Evolutionary conservation across 1,140 invertebrate genomes (phyloP).

Genomic region (Brachionus calyciflorus): DNA sequence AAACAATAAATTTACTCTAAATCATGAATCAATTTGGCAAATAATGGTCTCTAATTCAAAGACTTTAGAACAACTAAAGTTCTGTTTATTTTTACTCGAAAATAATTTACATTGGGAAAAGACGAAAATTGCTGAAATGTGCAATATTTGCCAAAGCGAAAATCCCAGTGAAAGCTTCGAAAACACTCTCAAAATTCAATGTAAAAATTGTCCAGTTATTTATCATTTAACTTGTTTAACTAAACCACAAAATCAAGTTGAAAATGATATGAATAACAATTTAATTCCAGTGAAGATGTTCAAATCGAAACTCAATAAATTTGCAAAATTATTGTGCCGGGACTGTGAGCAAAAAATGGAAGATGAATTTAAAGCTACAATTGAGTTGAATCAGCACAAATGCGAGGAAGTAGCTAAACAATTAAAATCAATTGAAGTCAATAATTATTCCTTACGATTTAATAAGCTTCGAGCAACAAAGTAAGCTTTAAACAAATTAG

Average conservation of each 20-base stretch:
- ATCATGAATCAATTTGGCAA: neutral
- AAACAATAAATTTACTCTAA: neutral
- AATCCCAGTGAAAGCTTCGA: too few relatives aligned
- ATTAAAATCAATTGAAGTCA: slow-evolving; percentile 6
- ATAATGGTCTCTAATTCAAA: neutral
- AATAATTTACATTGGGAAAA: slow-evolving; percentile 1
- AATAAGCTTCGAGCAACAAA: neutral
- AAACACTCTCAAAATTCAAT: neutral
- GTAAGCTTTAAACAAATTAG: neutral
- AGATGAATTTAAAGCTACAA: neutral
- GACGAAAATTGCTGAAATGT: neutral
- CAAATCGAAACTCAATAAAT: neutral
- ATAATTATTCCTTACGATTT: neutral
- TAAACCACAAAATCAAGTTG: neutral
- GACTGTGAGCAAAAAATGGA: neutral
- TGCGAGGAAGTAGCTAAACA: neutral
- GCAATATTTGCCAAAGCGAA: neutral
- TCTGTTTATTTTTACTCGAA: neutral
- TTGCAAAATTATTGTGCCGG: neutral
- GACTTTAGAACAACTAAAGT: neutral
- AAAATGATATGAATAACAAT: neutral
- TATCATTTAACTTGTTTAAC: neutral
- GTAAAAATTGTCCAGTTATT: neutral
- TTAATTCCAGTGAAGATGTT: neutral
- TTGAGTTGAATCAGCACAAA: neutral